A percentile compares a stretch with the other conserved stretches of the same genome.
Evolutionary conservation across 2,888 invertebrate genomes (phyloP).

Genomic region (Chaetogeoica ovagalla): DNA sequence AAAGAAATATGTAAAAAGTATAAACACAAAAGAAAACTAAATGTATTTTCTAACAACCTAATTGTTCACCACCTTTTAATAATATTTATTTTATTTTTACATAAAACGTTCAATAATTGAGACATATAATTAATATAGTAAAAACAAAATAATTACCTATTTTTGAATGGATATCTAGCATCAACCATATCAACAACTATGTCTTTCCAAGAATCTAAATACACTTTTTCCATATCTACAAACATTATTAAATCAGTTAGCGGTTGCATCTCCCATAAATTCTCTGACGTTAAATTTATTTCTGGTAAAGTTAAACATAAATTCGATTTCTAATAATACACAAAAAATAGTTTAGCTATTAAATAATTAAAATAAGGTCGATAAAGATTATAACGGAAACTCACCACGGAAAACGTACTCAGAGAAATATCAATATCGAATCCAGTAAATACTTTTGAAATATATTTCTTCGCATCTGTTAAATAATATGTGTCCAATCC

Average conservation of each 20-base stretch:
- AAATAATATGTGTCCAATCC: not conserved
- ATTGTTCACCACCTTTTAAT: too few relatives aligned
- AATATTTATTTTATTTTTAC: too few relatives aligned
- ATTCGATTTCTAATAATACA: not conserved
- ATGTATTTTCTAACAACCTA: too few relatives aligned
- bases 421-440: conserved; percentile 10
- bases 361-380: not conserved
- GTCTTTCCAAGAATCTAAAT: conserved; percentile 14
- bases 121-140: too few relatives aligned
- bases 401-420: not conserved
- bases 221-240: conserved; percentile 14
- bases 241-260: conserved; percentile 42
- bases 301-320: not conserved
- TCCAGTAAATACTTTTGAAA: conserved; percentile 8
- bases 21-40: too few relatives aligned
- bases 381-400: not conserved
- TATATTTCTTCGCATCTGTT: not conserved
- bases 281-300: not conserved
- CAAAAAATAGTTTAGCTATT: not conserved
- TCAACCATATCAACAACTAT: conserved; percentile 21
- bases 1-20: too few relatives aligned
- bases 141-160: conserved; percentile 20
- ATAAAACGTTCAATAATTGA: too few relatives aligned
- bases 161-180: conserved; percentile 34
- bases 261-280: conserved; percentile 34